Conservation (phyloP, 2,797 vertebrate species). For the Telmatherina bonti region DNA sequence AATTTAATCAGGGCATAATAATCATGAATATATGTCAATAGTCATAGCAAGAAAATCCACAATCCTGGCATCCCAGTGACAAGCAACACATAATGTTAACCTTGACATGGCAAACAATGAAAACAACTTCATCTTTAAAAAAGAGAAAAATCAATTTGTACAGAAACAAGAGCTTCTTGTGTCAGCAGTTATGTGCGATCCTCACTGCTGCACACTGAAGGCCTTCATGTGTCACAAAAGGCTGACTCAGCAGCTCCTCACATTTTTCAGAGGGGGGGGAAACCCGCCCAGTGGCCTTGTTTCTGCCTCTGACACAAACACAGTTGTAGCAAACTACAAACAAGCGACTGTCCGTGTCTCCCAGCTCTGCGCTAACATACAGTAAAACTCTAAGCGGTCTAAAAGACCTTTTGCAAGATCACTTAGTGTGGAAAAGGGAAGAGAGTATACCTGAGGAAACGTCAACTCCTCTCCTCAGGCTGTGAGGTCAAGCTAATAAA, state of each 20-base stretch:
- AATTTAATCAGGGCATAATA: no score
- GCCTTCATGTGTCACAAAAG: constrained; percentile 1
- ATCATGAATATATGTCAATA: no score
- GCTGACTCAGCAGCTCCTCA: constrained; percentile 27
- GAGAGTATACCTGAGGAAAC: background rate
- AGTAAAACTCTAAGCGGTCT: background rate
- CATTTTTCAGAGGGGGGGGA: constrained; percentile 7
- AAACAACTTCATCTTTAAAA: background rate
- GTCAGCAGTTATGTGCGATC: background rate
- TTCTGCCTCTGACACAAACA: constrained; percentile 7
- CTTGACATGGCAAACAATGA: background rate
- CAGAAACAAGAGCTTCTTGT: constrained; percentile 1
- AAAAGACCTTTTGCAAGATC: background rate
- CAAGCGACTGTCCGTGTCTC: no score
- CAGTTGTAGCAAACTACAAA: background rate
- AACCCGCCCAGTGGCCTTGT: constrained; percentile 6
- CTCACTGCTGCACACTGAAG: background rate
- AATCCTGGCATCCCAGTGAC: no score
- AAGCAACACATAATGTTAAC: no score
- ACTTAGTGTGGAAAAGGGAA: background rate
- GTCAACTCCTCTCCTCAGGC: constrained; percentile 28
- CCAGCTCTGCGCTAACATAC: background rate
- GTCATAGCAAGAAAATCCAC: no score
- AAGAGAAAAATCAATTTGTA: background rate
- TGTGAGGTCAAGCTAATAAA: constrained; percentile 8